Conservation (phyloP, 1,140 invertebrate genomes). For the Trichonephila clavata region DNA sequence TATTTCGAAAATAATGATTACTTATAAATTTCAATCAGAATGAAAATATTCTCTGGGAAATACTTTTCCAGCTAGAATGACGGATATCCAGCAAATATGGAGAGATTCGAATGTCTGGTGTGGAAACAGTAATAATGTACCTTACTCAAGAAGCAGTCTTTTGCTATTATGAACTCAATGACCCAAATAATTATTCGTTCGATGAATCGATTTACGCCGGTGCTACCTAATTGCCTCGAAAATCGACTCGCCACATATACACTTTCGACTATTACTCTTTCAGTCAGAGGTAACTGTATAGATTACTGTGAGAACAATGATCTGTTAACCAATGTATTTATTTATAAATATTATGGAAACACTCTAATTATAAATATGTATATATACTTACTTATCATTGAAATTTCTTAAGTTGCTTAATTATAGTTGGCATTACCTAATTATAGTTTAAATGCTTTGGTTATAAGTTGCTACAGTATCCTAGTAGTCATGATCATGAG, state of each 20-base stretch:
- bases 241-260: neutral
- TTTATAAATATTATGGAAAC: no score
- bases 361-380: no score
- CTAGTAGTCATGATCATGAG: no score
- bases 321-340: no score
- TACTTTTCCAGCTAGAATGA: neutral
- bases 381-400: no score
- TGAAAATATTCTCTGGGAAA: neutral
- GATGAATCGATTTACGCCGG: conserved; percentile 48
- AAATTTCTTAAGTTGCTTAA: no score
- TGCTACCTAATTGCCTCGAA: conserved; percentile 24
- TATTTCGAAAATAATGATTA: conserved; percentile 18
- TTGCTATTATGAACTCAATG: conserved; percentile 61
- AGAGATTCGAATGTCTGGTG: neutral
- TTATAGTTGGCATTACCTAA: no score
- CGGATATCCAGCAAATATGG: neutral
- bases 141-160: neutral
- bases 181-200: conserved; percentile 59
- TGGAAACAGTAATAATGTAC: conserved; percentile 6
- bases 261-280: no score
- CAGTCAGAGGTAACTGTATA: no score
- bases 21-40: neutral
- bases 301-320: no score
- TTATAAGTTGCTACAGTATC: no score
- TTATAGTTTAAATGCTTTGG: no score